Conservation (phyloP, 2,113 vertebrate genomes). For the Cyprichromis sp. region DNA sequence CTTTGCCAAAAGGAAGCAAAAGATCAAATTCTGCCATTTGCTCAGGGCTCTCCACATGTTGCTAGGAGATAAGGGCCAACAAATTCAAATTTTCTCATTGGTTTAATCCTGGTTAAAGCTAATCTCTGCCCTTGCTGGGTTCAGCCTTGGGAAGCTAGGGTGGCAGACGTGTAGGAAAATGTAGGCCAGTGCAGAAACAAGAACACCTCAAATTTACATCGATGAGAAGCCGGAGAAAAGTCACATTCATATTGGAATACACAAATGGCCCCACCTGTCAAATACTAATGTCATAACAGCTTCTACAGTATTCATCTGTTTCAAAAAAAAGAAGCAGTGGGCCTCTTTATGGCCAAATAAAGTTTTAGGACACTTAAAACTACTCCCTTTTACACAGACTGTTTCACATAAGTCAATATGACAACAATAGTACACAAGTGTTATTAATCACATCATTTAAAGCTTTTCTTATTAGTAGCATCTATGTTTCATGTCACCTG, state of each 20-base stretch:
- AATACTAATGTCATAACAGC: background rate
- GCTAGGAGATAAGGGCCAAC: conserved; percentile 65
- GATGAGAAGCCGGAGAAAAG: conserved; percentile 13
- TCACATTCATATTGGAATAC: background rate
- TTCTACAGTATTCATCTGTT: background rate
- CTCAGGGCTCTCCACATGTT: conserved; percentile 62
- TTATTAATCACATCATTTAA: background rate
- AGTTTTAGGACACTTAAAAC: background rate
- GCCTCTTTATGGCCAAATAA: background rate
- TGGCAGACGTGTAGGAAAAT: conserved; percentile 54
- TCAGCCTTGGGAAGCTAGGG: conserved; percentile 59
- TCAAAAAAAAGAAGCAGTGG: background rate
- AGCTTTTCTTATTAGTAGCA: background rate
- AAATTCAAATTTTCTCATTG: conserved; percentile 67
- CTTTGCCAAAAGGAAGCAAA: conserved; percentile 50
- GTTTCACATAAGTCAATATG: background rate
- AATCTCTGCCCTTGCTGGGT: conserved; percentile 63
- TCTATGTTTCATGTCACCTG: background rate
- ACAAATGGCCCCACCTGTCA: background rate
- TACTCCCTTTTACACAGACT: background rate
- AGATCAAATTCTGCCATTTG: conserved; percentile 65
- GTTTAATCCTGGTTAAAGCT: conserved; percentile 68
- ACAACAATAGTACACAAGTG: background rate
- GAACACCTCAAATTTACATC: conserved; percentile 42
- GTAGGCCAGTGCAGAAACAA: conserved; percentile 62